Evolutionary conservation across 30 jellyfish, hydroid and myxozoan genomes (phyloP).

Genomic region (Hydractinia symbiolongicarpus): DNA sequence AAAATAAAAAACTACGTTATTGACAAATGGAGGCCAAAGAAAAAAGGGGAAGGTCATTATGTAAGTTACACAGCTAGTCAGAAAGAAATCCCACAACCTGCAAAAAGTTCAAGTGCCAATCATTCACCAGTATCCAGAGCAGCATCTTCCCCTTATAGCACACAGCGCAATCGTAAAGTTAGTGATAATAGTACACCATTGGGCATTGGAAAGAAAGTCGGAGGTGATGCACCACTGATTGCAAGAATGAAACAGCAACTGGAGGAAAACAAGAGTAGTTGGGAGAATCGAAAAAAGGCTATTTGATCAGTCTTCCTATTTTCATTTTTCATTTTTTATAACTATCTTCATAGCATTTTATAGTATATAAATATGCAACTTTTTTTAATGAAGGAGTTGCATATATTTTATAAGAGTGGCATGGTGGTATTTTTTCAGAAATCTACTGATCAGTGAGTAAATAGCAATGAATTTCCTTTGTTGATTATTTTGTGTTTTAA

Average conservation of each 20-base stretch:
- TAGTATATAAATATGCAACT: too few species aligned
- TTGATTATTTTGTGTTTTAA: too few species aligned
- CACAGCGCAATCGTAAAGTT: not conserved
- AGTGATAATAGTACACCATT: constrained; percentile 6
- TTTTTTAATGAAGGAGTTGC: too few species aligned
- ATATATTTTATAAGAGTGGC: too few species aligned
- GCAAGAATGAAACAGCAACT: constrained; percentile 36
- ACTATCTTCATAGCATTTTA: too few species aligned
- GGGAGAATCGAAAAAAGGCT: constrained; percentile 1
- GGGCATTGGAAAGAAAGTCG: constrained; percentile 10
- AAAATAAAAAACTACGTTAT: constrained; percentile 73
- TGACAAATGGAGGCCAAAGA: constrained; percentile 94
- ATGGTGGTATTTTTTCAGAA: too few species aligned
- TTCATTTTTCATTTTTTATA: too few species aligned
- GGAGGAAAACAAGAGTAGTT: constrained; percentile 29
- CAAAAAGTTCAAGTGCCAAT: not conserved
- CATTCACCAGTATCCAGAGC: not conserved
- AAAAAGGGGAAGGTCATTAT: constrained; percentile 35
- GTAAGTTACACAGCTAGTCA: not conserved
- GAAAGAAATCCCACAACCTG: not conserved
- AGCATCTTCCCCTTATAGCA: constrained; percentile 10
- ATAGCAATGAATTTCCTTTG: too few species aligned
- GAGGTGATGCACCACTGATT: constrained; percentile 33
- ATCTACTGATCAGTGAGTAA: too few species aligned
- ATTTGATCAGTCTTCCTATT: too few species aligned